Evolutionary conservation across 2,113 vertebrate genomes (phyloP).

Genomic region (Thunnus maccoyii): DNA sequence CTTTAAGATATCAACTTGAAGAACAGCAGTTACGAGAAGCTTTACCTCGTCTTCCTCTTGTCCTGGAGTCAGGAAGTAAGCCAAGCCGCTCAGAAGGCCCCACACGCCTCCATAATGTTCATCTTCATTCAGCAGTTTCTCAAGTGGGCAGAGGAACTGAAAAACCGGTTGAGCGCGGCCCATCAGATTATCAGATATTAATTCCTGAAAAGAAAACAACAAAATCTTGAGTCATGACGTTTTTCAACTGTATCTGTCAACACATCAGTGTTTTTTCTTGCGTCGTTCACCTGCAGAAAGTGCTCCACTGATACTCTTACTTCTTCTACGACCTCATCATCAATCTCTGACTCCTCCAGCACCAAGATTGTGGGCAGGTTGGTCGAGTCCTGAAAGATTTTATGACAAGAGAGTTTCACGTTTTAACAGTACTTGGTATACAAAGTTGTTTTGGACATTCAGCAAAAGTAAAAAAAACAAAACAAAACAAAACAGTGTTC

Average conservation of each 20-base stretch:
- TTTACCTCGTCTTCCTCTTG: conserved; percentile 84
- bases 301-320: conserved; percentile 68
- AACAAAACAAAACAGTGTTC: neutral
- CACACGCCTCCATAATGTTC: conserved; percentile 76
- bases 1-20: too few relatives aligned
- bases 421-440: neutral
- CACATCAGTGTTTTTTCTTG: neutral
- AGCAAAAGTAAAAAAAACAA: too few relatives aligned
- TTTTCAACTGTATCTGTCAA: neutral
- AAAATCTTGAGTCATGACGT: neutral
- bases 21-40: too few relatives aligned
- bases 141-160: conserved; percentile 83
- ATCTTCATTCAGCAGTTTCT: conserved; percentile 77
- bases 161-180: conserved; percentile 82
- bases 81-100: conserved; percentile 79
- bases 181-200: conserved; percentile 74
- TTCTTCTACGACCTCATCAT: conserved; percentile 60
- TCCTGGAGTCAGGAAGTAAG: conserved; percentile 79
- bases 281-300: conserved; percentile 79
- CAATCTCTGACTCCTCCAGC: conserved; percentile 54
- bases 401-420: neutral
- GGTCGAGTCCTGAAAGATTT: conserved; percentile 66
- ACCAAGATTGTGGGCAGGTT: conserved; percentile 61
- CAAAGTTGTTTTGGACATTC: neutral
- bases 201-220: conserved; percentile 57